A percentile compares a stretch with the other conserved stretches of the same genome.
Conservation (phyloP, 1,140 invertebrate species). For the Lithobius niger region DNA sequence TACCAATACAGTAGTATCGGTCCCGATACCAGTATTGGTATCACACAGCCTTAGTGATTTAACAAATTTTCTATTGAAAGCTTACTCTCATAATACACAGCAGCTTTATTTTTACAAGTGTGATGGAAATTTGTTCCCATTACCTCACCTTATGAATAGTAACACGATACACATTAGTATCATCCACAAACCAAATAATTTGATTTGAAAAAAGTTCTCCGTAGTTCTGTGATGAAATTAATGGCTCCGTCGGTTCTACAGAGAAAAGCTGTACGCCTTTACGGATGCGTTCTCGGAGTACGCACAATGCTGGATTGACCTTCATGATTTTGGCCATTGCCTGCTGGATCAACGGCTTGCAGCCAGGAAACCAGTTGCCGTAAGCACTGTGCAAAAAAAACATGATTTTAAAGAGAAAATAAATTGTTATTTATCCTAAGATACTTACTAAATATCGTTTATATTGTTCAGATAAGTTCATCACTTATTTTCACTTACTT, state of each 20-base stretch:
- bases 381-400: conserved; percentile 51
- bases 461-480: too few species aligned
- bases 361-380: conserved; percentile 99
- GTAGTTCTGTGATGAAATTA: conserved; percentile 97
- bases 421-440: too few species aligned
- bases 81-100: too few species aligned
- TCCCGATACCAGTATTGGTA: too few species aligned
- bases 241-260: conserved; percentile 98
- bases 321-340: conserved; percentile 99
- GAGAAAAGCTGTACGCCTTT: conserved; percentile 97
- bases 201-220: conserved; percentile 99
- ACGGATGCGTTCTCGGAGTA: conserved; percentile 89
- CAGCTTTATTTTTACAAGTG: conserved; percentile 3
- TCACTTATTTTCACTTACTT: too few species aligned
- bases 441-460: too few species aligned
- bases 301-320: conserved; percentile 97
- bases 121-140: background rate
- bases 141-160: conserved; percentile 81
- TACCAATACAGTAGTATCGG: too few species aligned
- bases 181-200: conserved; percentile 99
- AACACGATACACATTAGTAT: conserved; percentile 98
- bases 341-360: conserved; percentile 96
- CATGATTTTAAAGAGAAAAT: too few species aligned
- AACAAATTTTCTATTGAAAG: too few species aligned
- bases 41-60: too few species aligned